Base-by-base conservation (phyloP, 2,113 vertebrate species). In the Paratilapia polleni region DNA sequence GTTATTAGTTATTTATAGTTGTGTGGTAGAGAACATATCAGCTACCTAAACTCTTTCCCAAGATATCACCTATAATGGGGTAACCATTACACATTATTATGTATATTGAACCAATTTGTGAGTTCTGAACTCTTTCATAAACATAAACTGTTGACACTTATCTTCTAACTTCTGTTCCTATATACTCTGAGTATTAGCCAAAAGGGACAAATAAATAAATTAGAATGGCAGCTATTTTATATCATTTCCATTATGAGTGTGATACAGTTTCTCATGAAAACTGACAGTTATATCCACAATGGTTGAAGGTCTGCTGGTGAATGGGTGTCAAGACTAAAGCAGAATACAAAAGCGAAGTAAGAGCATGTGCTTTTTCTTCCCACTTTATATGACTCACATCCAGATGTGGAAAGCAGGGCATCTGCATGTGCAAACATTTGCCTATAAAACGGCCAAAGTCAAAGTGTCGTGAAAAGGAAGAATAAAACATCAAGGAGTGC, bases 401-500 rank as follows among this genome's bases (percentile, higher is more conserved):
- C 90, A 91, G 83, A 89, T 91, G 87, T 91, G 83, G 34, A 84
- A 88, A 87, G n/a, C 28, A 58, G 26, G 17, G 9, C 43, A n/a
- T 77, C 47, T 88, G n/a, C 20, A 61, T 64, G 77, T 73, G 74
- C 66, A 81, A 83, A 77, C 63, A 81, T 74, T 75, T 77, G 60
- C 54, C 77, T 75, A 54, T 80, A 63, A 86, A 91, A 89, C 43
- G n/a, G 20, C 10, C 52, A 26, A 31, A 66, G 58, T 63, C 34
- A 85, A 81, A 66, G 79, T 86, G 75, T 70, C 38, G 12, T 88
- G 81, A 88, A 91, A 85, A 66, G 52, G 47, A 34, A n/a, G 60
- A 75, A 89, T 84, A 81, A 85, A 92, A 93, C 92, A 91, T 93
- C 90, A 94, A 81, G 77, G 83, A 60, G 36, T 47, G 75, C 73